Conservation (phyloP, 2,113 vertebrate genomes). For the Aldabrachelys gigantea region DNA sequence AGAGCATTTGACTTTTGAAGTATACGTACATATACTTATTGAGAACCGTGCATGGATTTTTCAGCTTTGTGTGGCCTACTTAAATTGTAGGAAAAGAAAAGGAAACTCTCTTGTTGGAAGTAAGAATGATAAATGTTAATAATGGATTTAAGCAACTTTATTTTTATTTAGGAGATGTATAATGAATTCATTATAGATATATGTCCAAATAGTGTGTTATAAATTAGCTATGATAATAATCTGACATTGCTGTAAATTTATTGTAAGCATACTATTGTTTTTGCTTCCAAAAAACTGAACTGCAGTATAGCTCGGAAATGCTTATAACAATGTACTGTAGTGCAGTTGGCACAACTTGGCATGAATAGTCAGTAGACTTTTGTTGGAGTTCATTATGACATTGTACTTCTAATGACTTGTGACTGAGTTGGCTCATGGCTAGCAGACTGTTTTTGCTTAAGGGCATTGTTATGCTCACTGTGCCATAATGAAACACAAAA, state of each 20-base stretch:
- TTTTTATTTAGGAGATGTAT: background rate
- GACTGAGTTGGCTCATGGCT: background rate
- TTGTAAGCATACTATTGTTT: background rate
- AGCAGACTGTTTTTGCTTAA: background rate
- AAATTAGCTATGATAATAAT: background rate
- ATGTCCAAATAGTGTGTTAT: background rate
- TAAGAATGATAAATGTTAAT: background rate
- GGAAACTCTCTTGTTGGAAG: background rate
- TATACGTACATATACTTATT: background rate
- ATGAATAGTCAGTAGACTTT: background rate
- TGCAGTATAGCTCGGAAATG: background rate
- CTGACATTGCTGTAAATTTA: background rate
- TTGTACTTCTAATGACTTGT: background rate
- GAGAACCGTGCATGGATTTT: background rate
- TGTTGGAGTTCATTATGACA: background rate
- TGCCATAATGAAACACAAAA: background rate
- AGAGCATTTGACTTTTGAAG: background rate
- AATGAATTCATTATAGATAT: background rate
- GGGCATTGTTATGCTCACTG: background rate
- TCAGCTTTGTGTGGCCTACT: background rate
- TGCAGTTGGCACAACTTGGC: background rate
- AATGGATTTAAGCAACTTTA: background rate
- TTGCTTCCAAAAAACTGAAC: fast-evolving
- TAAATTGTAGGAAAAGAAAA: background rate
- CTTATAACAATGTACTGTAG: background rate